phyloP scores from a whole-genome alignment of 2,113 vertebrate genomes.

The Trichomycterus rosablanca region DNA sequence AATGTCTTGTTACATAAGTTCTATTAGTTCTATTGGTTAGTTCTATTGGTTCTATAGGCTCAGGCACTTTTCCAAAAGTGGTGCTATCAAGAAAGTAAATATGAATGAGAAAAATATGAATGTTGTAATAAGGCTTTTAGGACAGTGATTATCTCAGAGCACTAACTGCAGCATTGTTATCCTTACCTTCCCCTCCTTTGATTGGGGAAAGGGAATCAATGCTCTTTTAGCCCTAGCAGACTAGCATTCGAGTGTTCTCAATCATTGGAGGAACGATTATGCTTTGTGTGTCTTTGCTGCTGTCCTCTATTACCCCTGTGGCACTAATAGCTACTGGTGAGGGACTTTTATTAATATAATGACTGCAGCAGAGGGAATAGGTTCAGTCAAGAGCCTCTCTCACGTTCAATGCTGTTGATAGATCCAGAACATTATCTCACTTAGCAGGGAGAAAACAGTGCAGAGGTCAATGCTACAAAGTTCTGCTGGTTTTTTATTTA shows the following conservation, averaged over 20 bases:
- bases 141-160: neutral
- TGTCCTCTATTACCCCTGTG: neutral
- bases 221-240: slow-evolving; percentile 9
- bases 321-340: neutral
- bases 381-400: neutral
- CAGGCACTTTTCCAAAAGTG: too few species aligned
- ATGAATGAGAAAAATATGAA: too few species aligned
- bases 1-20: too few species aligned
- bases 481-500: neutral
- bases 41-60: too few species aligned
- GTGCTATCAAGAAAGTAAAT: too few species aligned
- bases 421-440: neutral
- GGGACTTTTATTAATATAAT: slow-evolving; percentile 1
- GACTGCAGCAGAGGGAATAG: neutral
- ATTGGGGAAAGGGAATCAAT: neutral
- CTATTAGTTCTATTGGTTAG: too few species aligned
- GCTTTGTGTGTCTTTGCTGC: neutral
- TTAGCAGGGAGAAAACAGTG: neutral
- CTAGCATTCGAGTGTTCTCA: neutral
- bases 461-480: neutral
- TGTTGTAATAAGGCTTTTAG: too few species aligned
- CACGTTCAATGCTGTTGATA: neutral
- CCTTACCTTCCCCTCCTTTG: too few species aligned
- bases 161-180: too few species aligned
- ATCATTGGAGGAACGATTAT: neutral